phyloP scores from a whole-genome alignment of 2,797 vertebrate genomes.

The Clarias fuscus region DNA sequence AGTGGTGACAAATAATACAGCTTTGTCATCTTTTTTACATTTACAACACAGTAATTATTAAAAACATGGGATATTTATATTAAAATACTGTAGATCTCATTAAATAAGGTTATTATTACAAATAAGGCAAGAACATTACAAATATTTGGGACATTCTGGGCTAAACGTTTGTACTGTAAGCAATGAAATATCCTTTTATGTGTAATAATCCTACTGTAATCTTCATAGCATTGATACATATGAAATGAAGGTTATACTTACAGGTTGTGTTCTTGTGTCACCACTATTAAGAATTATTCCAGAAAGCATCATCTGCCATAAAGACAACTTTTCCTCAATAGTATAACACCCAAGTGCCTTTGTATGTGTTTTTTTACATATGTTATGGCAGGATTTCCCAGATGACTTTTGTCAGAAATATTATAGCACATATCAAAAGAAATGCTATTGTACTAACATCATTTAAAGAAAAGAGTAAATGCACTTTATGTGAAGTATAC shows the following conservation, averaged over 20 bases:
- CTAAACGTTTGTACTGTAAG: not conserved
- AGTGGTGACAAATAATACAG: not conserved
- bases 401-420: not conserved
- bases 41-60: not conserved
- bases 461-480: not conserved
- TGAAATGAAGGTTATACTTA: not conserved
- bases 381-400: not conserved
- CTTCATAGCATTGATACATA: not conserved
- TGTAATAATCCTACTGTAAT: not conserved
- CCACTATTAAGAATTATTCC: not conserved
- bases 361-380: not conserved
- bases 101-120: not conserved
- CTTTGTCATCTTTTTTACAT: not conserved
- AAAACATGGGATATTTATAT: slow-evolving; percentile 6
- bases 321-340: not conserved
- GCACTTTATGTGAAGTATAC: not conserved
- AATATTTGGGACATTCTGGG: not conserved
- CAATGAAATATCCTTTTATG: not conserved
- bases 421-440: not conserved
- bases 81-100: not conserved
- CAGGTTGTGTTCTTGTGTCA: not conserved
- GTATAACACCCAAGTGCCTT: not conserved
- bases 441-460: not conserved
- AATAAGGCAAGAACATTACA: not conserved
- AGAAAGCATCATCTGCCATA: not conserved